phyloP scores from a whole-genome alignment of 2,888 invertebrate species.

The Drosophila antonietae region DNA sequence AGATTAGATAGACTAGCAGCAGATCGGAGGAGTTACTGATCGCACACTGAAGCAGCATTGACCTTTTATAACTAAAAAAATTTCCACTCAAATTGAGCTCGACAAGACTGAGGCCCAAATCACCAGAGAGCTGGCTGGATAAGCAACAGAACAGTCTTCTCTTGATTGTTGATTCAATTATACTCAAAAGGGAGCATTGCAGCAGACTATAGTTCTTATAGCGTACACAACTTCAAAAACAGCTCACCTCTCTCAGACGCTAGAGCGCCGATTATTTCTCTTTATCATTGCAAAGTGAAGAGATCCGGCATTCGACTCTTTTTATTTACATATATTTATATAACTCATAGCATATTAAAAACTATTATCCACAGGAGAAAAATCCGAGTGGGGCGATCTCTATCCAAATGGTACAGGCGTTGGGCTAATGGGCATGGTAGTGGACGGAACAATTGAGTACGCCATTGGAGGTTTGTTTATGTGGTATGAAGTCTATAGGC shows the following conservation, averaged over 20 bases:
- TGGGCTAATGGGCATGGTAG: conserved; percentile 88
- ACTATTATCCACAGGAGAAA: conserved; percentile 45
- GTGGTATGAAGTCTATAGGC: conserved; percentile 85
- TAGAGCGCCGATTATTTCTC: background rate
- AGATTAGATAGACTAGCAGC: too few species aligned
- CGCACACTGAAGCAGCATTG: background rate
- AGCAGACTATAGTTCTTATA: background rate
- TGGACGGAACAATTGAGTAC: conserved; percentile 87
- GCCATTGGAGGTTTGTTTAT: conserved; percentile 70
- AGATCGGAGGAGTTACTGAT: background rate
- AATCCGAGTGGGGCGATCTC: conserved; percentile 87
- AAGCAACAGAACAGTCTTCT: background rate
- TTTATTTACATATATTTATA: background rate
- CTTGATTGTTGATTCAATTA: background rate
- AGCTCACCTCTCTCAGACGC: background rate
- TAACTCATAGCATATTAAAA: background rate
- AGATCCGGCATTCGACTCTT: background rate
- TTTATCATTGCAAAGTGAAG: too few species aligned
- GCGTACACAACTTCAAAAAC: background rate
- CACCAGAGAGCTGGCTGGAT: too few species aligned
- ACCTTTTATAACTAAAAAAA: background rate
- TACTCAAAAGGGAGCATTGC: background rate
- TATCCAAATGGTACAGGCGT: conserved; percentile 88
- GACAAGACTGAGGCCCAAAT: background rate
- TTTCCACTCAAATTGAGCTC: background rate